Percentiles rank a stretch among this genome's conserved stretches.
These are phyloP conservation scores for Acarapis woodi DNA, from an alignment of 1,140 invertebrate species.

Conservation along the genomic window DNA sequence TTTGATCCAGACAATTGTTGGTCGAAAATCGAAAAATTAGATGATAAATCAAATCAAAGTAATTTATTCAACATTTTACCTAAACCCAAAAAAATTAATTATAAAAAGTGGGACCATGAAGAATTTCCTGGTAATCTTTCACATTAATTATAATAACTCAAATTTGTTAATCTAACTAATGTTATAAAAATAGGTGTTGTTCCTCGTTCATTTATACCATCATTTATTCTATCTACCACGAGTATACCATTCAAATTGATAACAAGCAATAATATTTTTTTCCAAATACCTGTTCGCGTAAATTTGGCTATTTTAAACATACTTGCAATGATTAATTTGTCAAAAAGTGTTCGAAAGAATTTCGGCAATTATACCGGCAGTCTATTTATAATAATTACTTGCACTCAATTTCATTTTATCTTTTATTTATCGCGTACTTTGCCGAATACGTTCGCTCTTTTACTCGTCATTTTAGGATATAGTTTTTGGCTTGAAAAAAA, in stretches of 20 bases:
- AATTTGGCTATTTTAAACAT: conserved; percentile 39
- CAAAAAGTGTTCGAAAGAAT: conserved; percentile 20
- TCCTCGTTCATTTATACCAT: conserved; percentile 77
- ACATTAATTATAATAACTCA: not conserved
- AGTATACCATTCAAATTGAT: not conserved
- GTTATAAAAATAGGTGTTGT: conserved; percentile 64
- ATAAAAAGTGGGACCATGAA: conserved; percentile 62
- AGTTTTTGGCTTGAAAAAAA: conserved; percentile 14
- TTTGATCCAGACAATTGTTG: too few species aligned
- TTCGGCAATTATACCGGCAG: conserved; percentile 44
- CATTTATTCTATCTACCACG: conserved; percentile 37
- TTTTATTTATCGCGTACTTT: conserved; percentile 79
- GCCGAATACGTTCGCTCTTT: conserved; percentile 82
- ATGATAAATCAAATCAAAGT: too few species aligned
- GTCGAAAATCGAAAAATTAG: too few species aligned
- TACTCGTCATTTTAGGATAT: conserved; percentile 37
- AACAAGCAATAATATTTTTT: conserved; percentile 6
- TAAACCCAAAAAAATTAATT: too few species aligned
- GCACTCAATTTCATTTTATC: conserved; percentile 88
- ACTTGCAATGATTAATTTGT: conserved; percentile 35
- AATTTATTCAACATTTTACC: too few species aligned
- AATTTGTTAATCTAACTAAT: not conserved
- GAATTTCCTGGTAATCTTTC: conserved; percentile 40
- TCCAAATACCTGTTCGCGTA: conserved; percentile 6
- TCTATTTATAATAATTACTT: conserved; percentile 55